Percentiles rank a stretch among this genome's conserved stretches.
Evolutionary conservation across 1,140 invertebrate genomes (phyloP).

Genomic region (Tetragnatha versicolor): DNA sequence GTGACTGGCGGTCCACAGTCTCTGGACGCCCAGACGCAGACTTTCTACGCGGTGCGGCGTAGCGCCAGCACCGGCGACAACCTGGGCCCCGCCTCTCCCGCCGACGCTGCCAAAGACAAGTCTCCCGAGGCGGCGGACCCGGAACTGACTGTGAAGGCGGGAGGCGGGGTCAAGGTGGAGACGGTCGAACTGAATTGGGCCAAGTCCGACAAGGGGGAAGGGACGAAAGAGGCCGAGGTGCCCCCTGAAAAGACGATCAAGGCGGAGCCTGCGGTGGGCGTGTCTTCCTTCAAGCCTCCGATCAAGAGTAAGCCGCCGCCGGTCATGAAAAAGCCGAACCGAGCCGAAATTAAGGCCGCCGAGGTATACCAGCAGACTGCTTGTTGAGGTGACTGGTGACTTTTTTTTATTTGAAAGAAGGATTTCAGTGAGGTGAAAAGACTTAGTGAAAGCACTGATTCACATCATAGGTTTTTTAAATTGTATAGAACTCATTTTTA

Average conservation of each 20-base stretch:
- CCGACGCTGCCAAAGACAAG: slow-evolving; percentile 59
- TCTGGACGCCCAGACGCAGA: slow-evolving; percentile 60
- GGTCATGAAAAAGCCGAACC: slow-evolving; percentile 74
- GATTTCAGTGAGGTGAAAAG: neutral
- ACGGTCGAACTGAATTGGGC: slow-evolving; percentile 64
- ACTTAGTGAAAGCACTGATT: neutral
- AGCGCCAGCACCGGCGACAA: slow-evolving; percentile 56
- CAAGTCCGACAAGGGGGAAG: slow-evolving; percentile 61
- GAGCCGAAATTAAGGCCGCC: slow-evolving; percentile 38
- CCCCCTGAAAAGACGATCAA: neutral
- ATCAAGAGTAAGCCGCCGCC: slow-evolving; percentile 75
- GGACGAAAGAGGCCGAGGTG: neutral
- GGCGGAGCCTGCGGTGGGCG: slow-evolving; percentile 66
- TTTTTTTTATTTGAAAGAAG: slow-evolving; percentile 9
- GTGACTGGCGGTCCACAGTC: slow-evolving; percentile 37
- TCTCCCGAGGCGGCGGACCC: neutral
- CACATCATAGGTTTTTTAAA: slow-evolving; percentile 21
- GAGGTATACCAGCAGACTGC: slow-evolving; percentile 50
- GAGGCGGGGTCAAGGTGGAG: slow-evolving; percentile 55
- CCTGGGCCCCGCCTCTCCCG: slow-evolving; percentile 50
- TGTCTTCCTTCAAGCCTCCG: slow-evolving; percentile 74
- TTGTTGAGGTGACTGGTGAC: slow-evolving; percentile 20
- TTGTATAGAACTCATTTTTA: slow-evolving; percentile 36
- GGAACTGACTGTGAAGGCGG: neutral
- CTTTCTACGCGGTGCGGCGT: slow-evolving; percentile 57